Percentiles rank a stretch among this genome's conserved stretches.
Evolutionary conservation across 2,888 invertebrate species (phyloP).

Genomic region (Rhodophaea formosa): DNA sequence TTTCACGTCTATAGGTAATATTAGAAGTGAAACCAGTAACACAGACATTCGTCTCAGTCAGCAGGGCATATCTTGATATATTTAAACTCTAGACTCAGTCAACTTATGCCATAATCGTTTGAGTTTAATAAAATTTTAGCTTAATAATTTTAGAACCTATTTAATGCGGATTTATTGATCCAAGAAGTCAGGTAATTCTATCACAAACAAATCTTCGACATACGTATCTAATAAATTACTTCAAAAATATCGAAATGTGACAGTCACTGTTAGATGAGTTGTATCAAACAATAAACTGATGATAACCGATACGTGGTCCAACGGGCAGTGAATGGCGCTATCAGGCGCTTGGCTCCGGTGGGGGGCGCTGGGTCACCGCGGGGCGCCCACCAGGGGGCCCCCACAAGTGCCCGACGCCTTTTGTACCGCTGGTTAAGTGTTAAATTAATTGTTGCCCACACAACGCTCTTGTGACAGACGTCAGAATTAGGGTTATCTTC

Average conservation of each 20-base stretch:
- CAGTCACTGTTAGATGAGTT: slow-evolving; percentile 44
- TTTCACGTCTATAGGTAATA: too few species aligned
- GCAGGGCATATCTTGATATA: too few species aligned
- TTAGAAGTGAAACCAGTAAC: too few species aligned
- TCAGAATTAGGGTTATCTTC: slow-evolving; percentile 21
- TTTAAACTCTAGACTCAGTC: too few species aligned
- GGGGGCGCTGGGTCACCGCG: slow-evolving; percentile 43
- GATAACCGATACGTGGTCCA: slow-evolving; percentile 51
- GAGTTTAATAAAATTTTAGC: too few species aligned
- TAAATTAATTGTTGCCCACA: slow-evolving; percentile 65
- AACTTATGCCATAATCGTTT: too few species aligned
- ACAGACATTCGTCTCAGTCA: too few species aligned
- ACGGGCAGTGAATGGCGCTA: slow-evolving; percentile 55
- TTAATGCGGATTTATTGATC: not conserved
- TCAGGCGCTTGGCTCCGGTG: slow-evolving; percentile 52
- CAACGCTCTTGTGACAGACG: slow-evolving; percentile 38
- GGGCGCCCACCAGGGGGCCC: slow-evolving; percentile 41
- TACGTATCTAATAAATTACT: not conserved
- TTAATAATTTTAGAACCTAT: too few species aligned
- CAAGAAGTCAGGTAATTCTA: not conserved
- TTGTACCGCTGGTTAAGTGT: slow-evolving; percentile 56
- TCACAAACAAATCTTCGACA: not conserved
- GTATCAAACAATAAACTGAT: slow-evolving; percentile 47
- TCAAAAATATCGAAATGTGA: slow-evolving; percentile 31
- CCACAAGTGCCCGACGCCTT: slow-evolving; percentile 35